Conservation (phyloP, 2,113 vertebrate species). For the Acanthisitta chloris region DNA sequence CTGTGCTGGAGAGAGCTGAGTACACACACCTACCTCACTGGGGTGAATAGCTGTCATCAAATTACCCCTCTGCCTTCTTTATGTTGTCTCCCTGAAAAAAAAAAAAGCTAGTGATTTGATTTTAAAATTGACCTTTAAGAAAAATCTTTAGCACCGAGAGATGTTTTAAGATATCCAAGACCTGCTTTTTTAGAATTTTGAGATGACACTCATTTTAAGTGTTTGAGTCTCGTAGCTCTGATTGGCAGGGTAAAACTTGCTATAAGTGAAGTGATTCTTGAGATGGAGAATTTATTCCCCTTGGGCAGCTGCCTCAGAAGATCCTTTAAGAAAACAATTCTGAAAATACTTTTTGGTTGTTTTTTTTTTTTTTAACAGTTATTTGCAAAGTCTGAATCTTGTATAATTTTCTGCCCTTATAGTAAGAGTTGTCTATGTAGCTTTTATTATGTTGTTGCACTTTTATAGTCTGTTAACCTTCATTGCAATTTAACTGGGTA, state of each 20-base stretch:
- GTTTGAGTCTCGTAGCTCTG: not conserved
- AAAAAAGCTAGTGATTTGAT: not conserved
- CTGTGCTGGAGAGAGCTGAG: not conserved
- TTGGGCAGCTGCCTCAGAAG: not conserved
- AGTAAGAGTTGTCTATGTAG: not conserved
- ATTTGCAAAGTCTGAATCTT: not conserved
- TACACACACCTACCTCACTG: not conserved
- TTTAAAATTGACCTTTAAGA: not conserved
- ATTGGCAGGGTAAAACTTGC: not conserved
- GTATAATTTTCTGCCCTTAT: not conserved
- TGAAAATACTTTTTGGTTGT: not conserved
- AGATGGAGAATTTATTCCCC: not conserved
- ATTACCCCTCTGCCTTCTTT: not conserved
- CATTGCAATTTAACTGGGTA: not conserved
- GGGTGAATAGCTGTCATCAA: not conserved
- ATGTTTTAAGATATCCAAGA: not conserved
- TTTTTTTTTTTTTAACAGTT: not conserved
- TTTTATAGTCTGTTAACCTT: not conserved
- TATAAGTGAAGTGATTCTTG: not conserved
- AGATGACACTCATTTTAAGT: not conserved
- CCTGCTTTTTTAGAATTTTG: not conserved
- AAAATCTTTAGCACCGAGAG: not conserved
- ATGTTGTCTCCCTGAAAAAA: not conserved
- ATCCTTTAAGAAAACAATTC: not conserved
- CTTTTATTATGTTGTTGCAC: not conserved